Evolutionary conservation across 92 coral and sea anemone genomes (phyloP), one percentile per base, ranked within the genome.

Genomic region (Palythoa grandis): DNA sequence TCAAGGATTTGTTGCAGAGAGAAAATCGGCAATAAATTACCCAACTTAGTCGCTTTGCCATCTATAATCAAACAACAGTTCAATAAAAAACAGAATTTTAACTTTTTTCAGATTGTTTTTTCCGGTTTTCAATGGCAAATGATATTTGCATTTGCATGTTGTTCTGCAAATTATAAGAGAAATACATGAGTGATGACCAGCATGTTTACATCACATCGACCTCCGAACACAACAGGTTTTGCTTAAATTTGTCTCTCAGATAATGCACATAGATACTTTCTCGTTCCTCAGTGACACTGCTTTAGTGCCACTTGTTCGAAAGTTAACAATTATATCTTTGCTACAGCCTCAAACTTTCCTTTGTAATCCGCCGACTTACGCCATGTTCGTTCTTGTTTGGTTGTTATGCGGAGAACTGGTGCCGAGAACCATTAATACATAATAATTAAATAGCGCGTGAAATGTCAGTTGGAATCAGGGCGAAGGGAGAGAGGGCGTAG

Each of bases 21-120:
- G 24, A 20, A 24, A 65, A 63, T 37, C 74, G 74, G 10, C 4
- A 29, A 69, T 14, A 11, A 4, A 10, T 69, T 69, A 25, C 17
- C 74, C 35, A 69, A 38, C 57, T 10, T 20, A 78, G 37, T 40
- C 43, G 71, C 15, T 65, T 78, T 14, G 83, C 72, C 83, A 78
- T 76, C 19, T 12, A 16, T 58, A 0, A n/a, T 17, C 24, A 15
- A 53, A 37, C 69, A 7, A 63, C 11, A 35, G 15, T 58, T 57
- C 53, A 16, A 47, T 56, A 35, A 53, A 15, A 54, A 12, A 52
- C 7, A 60, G 8, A 38, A 9, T 39, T 6, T 58, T 29, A 61
- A 53, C 9, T 78, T 4, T 78, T 17, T 11, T 43, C 11, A 78
- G 48, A 11, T 11, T 17, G 16, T 23, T 16, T 9, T 16, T 39